These are phyloP conservation scores for Cyanoderma ruficeps DNA, from an alignment of 2,113 vertebrate species.

Conservation along the genomic window DNA sequence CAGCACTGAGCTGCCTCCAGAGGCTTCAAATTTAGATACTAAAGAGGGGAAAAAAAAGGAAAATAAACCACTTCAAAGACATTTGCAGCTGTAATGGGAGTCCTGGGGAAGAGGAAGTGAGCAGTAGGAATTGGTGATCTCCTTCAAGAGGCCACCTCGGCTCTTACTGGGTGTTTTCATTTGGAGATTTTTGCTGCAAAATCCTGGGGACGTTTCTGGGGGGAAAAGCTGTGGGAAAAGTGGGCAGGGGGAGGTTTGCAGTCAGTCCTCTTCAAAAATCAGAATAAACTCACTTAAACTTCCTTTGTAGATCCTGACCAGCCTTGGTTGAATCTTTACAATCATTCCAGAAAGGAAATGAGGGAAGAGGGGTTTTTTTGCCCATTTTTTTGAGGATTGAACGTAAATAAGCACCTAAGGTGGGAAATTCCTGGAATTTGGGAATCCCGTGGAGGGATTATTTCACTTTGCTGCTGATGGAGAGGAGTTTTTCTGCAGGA, in stretches of 20 bases:
- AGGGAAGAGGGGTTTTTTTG: accelerated
- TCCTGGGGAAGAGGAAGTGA: neutral
- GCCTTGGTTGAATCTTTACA: no score
- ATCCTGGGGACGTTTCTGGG: accelerated
- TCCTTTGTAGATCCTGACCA: neutral
- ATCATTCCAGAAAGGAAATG: neutral
- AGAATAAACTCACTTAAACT: neutral
- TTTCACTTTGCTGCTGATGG: neutral
- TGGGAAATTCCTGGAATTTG: neutral
- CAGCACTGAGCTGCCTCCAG: neutral
- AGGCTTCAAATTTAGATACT: neutral
- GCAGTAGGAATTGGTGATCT: neutral
- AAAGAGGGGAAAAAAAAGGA: neutral
- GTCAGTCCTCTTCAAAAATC: neutral
- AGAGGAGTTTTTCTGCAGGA: neutral
- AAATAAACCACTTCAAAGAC: neutral
- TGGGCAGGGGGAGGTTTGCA: neutral
- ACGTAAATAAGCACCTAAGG: neutral
- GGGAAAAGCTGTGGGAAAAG: neutral
- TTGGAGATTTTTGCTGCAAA: neutral
- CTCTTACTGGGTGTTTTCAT: neutral
- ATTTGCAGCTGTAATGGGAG: neutral
- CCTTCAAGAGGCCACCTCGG: neutral
- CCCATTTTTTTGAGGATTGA: neutral
- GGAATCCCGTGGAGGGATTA: neutral